Percentiles rank a stretch among this genome's conserved stretches.
Conservation (phyloP, 2,888 invertebrate species). For the Cartodere bifasciata region DNA sequence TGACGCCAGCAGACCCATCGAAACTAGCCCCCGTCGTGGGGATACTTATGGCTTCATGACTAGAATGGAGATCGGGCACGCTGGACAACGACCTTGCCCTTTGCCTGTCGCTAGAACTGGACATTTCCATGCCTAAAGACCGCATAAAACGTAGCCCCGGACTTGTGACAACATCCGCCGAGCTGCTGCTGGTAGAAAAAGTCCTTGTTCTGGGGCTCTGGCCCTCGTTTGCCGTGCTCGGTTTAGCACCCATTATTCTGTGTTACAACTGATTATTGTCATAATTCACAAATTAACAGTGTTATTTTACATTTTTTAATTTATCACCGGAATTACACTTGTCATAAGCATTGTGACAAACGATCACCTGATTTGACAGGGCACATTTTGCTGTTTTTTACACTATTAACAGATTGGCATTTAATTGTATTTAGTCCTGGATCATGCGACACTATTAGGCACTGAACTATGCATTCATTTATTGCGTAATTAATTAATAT, state of each 20-base stretch:
- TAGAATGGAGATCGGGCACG: constrained; percentile 57
- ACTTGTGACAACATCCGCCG: constrained; percentile 23
- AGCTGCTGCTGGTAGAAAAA: constrained; percentile 54
- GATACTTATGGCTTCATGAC: constrained; percentile 45
- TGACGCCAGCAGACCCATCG: constrained; percentile 51
- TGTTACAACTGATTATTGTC: no score
- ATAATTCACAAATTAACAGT: constrained; percentile 13
- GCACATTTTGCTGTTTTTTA: constrained; percentile 38
- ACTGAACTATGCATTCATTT: no score
- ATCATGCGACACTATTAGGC: no score
- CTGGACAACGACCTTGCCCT: constrained; percentile 72
- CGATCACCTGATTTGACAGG: constrained; percentile 36
- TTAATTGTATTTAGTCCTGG: no score
- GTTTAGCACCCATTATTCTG: constrained; percentile 67
- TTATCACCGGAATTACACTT: constrained; percentile 12
- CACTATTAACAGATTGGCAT: no score
- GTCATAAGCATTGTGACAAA: constrained; percentile 38
- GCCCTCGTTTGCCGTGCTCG: constrained; percentile 70
- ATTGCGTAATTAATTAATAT: no score
- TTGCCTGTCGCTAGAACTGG: constrained; percentile 65
- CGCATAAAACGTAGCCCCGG: constrained; percentile 26
- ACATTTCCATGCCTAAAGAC: constrained; percentile 50
- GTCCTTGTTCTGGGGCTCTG: constrained; percentile 62
- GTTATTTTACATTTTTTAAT: no score
- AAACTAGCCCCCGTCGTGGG: constrained; percentile 49